phyloP scores from a whole-genome alignment of 2,113 vertebrate species.

The Seriola aureovittata region DNA sequence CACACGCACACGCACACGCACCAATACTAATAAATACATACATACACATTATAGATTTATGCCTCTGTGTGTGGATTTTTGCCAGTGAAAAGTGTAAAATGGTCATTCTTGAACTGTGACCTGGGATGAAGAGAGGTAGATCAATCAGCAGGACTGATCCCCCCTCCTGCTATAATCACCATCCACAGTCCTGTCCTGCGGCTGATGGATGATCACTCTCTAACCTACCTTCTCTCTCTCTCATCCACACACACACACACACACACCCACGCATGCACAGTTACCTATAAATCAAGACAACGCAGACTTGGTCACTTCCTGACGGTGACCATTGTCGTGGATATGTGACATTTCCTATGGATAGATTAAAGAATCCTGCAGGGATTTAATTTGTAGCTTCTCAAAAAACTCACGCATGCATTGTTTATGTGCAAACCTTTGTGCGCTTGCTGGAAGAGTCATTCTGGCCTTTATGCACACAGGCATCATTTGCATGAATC shows the following conservation, averaged over 20 bases:
- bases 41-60: constrained; percentile 46
- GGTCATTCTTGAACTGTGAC: constrained; percentile 76
- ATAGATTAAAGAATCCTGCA: constrained; percentile 32
- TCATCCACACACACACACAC: constrained; percentile 28
- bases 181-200: constrained; percentile 61
- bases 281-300: constrained; percentile 44
- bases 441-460: neutral
- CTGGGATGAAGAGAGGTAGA: constrained; percentile 60
- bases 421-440: constrained; percentile 27
- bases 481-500: constrained; percentile 28
- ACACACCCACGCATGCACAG: neutral
- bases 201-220: constrained; percentile 73
- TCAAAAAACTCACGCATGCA: neutral
- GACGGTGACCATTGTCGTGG: constrained; percentile 50
- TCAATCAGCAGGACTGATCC: constrained; percentile 71
- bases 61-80: constrained; percentile 39
- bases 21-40: constrained; percentile 26
- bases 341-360: constrained; percentile 58
- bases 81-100: constrained; percentile 59
- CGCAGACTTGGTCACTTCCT: constrained; percentile 34
- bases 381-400: constrained; percentile 49
- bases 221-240: constrained; percentile 38
- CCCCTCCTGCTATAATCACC: constrained; percentile 65
- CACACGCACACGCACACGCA: constrained; percentile 6
- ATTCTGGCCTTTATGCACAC: constrained; percentile 31